A percentile compares a stretch with the other conserved stretches of the same genome.
Conservation (phyloP, 2,888 invertebrate species). For the Hydrotaea cyrtoneurina region DNA sequence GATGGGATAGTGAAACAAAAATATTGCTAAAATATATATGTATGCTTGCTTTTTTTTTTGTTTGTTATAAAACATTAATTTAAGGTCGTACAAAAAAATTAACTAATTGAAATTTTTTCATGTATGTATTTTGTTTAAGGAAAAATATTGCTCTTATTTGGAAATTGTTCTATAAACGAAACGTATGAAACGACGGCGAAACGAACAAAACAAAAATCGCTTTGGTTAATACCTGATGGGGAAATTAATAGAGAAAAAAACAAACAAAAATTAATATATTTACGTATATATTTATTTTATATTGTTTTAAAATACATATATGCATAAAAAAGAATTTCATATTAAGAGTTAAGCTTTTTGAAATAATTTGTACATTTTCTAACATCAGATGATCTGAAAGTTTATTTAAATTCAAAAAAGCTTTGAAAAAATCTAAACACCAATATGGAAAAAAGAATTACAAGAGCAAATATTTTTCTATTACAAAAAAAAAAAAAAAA, state of each 20-base stretch:
- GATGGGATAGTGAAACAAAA: slow-evolving; percentile 62
- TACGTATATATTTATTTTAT: slow-evolving; percentile 17
- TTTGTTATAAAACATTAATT: slow-evolving; percentile 38
- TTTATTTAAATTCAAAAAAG: slow-evolving; percentile 70
- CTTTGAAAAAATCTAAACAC: slow-evolving; percentile 38
- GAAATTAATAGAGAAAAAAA: slow-evolving; percentile 20
- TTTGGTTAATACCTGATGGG: slow-evolving; percentile 65
- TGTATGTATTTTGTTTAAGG: slow-evolving; percentile 49
- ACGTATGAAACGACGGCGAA: neutral
- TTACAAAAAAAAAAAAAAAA: slow-evolving; percentile 66
- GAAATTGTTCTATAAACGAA: slow-evolving; percentile 60
- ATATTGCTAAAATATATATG: slow-evolving; percentile 57
- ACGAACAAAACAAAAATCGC: slow-evolving; percentile 50
- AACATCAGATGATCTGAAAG: slow-evolving; percentile 86
- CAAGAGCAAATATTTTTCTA: slow-evolving; percentile 65
- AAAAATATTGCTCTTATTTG: slow-evolving; percentile 64
- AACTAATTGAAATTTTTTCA: slow-evolving; percentile 64
- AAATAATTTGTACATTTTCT: slow-evolving; percentile 85
- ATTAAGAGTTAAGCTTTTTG: slow-evolving; percentile 72
- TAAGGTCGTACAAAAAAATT: slow-evolving; percentile 64
- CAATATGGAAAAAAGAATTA: slow-evolving; percentile 27
- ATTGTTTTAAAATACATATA: slow-evolving; percentile 43
- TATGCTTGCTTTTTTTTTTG: neutral
- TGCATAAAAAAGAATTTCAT: slow-evolving; percentile 47
- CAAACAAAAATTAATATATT: slow-evolving; percentile 33